Percentiles rank a stretch among this genome's conserved stretches.
Conservation (phyloP, 2,113 vertebrate species). For the Salvator merianae region DNA sequence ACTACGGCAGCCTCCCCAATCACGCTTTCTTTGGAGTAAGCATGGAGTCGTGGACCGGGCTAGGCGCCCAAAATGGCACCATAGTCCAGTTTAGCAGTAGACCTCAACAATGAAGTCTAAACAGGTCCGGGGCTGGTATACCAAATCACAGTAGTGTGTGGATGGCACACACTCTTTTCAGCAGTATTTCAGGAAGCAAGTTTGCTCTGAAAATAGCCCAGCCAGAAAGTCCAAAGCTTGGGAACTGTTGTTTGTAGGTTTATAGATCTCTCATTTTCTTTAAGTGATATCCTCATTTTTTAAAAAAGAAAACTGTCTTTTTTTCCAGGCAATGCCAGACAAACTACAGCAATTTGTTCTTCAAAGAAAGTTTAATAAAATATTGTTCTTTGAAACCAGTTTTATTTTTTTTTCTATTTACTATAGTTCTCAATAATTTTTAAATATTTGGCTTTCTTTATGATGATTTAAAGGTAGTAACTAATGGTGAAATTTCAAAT, state of each 20-base stretch:
- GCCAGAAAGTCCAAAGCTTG: too few relatives aligned
- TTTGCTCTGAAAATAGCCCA: background rate
- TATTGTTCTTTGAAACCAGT: constrained; percentile 34
- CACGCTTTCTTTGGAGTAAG: too few relatives aligned
- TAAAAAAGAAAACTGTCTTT: constrained; percentile 26
- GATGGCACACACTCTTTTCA: too few relatives aligned
- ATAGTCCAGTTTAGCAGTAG: too few relatives aligned
- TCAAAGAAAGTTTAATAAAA: constrained; percentile 69
- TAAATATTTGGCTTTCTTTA: background rate
- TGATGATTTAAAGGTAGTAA: background rate
- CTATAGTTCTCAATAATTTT: constrained; percentile 3
- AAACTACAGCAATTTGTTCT: constrained; percentile 47
- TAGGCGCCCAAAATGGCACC: too few relatives aligned
- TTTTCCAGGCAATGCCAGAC: constrained; percentile 58
- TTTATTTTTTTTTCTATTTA: constrained; percentile 27
- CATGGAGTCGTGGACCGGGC: too few relatives aligned
- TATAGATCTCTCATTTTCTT: constrained; percentile 8
- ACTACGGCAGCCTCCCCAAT: too few relatives aligned
- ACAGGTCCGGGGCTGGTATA: too few relatives aligned
- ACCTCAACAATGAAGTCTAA: too few relatives aligned
- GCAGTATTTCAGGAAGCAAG: background rate
- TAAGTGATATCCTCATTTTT: background rate
- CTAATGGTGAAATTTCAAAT: background rate
- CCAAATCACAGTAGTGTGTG: too few relatives aligned
- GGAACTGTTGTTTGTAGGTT: too few relatives aligned